A percentile compares a stretch with the other conserved stretches of the same genome.
Evolutionary conservation across 2,797 vertebrate species (phyloP).

Genomic region (Xiphorhynchus erythropygius): DNA sequence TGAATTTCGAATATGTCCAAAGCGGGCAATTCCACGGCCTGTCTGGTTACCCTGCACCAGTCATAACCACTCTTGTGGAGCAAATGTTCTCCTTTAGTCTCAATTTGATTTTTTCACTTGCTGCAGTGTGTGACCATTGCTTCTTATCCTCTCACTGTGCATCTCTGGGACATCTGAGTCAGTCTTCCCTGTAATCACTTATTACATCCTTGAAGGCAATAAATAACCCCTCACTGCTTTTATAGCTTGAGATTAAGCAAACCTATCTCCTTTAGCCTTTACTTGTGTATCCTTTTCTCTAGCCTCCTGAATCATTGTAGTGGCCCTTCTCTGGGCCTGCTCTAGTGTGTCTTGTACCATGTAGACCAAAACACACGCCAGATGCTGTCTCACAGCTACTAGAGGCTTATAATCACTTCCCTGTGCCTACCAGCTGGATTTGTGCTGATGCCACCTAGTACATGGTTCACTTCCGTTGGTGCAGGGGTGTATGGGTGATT

Average conservation of each 20-base stretch:
- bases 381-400: background rate
- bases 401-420: background rate
- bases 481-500: background rate
- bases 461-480: background rate
- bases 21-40: background rate
- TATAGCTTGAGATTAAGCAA: background rate
- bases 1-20: background rate
- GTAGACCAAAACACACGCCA: background rate
- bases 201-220: background rate
- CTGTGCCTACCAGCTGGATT: background rate
- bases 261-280: background rate
- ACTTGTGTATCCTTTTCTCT: background rate
- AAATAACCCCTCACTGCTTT: background rate
- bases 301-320: background rate
- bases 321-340: background rate
- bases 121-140: background rate
- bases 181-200: background rate
- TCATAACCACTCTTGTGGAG: background rate
- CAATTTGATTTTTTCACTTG: background rate
- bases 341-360: background rate
- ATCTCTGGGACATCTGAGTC: background rate
- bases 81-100: background rate
- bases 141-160: background rate
- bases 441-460: background rate
- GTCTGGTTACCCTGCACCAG: background rate